Evolutionary conservation across 2,113 vertebrate genomes (phyloP), one percentile per base, ranked within the genome.

Genomic region (Mirza zaza): DNA sequence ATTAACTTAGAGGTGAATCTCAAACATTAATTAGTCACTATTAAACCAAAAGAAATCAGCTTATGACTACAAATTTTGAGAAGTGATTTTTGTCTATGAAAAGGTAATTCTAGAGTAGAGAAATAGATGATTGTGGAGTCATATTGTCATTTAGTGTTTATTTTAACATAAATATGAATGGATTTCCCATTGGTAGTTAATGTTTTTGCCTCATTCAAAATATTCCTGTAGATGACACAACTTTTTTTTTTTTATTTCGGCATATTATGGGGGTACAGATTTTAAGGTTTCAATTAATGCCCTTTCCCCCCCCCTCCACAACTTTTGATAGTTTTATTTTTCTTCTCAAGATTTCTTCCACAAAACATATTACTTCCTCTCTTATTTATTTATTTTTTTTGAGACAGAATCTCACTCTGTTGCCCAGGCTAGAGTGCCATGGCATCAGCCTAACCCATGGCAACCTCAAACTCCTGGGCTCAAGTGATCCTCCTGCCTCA

Each of bases 61-160:
- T 87, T 93, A 77, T 11, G 23, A 70, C 25, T 70, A 52, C 68
- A 82, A 67, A 57, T 32, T 59, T 52, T 94, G 27, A 50, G 79
- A 84, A 67, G 21, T 25, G 25, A 20, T 67, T 76, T 95, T 87
- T 45, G 14, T 80, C 65, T 63, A 79, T 79, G 32, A 70, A 71
- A 87, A 65, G 13, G 3, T 84, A 45, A 87, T 61, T 91, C 27
- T 73, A 45, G 15, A 61, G 65, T 79, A n/a, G 57, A 77, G 45
- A 23, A 67, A 91, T 91, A 57, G 34, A 52, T 84, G 21, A 70
- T 94, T 67, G 8, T 73, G 57, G 42, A 91, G 21, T 50, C 8
- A 12, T 52, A 57, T 82, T 82, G n/a, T 94, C 75, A 91, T 34
- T 87, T 87, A 50, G 45, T 70, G 76, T 91, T 91, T 73, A 67